These are phyloP conservation scores for Reticulitermes lucifugus DNA, from an alignment of 2,888 invertebrate species.

Conservation along the genomic window DNA sequence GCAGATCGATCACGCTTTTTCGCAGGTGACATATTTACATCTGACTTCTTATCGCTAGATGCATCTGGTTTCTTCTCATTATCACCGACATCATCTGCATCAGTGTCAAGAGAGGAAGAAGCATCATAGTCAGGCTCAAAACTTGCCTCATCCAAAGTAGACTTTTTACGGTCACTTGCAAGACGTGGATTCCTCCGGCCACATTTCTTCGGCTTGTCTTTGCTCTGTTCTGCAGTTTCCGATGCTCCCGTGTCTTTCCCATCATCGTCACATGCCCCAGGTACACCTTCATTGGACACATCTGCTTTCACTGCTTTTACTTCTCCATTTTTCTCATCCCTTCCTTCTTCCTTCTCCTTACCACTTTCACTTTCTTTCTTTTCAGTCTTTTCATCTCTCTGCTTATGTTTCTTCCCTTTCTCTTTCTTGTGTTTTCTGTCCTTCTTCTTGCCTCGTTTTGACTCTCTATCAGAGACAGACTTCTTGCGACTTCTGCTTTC, in stretches of 20 bases:
- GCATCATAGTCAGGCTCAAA: slow-evolving; percentile 83
- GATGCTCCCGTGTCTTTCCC: slow-evolving; percentile 59
- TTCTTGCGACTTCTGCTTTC: slow-evolving; percentile 51
- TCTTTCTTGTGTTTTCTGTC: slow-evolving; percentile 51
- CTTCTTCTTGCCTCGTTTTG: slow-evolving; percentile 48
- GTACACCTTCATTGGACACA: slow-evolving; percentile 44
- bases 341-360: slow-evolving; percentile 56
- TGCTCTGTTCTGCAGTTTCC: slow-evolving; percentile 51
- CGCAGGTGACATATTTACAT: slow-evolving; percentile 54
- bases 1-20: slow-evolving; percentile 53
- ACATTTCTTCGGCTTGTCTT: slow-evolving; percentile 54
- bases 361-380: slow-evolving; percentile 62
- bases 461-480: slow-evolving; percentile 47
- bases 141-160: slow-evolving; percentile 77
- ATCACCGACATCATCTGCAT: slow-evolving; percentile 63
- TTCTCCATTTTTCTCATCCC: slow-evolving; percentile 45
- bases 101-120: slow-evolving; percentile 71
- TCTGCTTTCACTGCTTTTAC: slow-evolving; percentile 51
- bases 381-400: slow-evolving; percentile 57
- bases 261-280: slow-evolving; percentile 45
- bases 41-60: slow-evolving; percentile 50
- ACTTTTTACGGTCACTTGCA: slow-evolving; percentile 70
- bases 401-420: slow-evolving; percentile 54
- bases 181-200: slow-evolving; percentile 52
- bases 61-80: slow-evolving; percentile 39